phyloP scores from a whole-genome alignment of 2,888 invertebrate genomes.

The Lepidocyrtoides sp. region DNA sequence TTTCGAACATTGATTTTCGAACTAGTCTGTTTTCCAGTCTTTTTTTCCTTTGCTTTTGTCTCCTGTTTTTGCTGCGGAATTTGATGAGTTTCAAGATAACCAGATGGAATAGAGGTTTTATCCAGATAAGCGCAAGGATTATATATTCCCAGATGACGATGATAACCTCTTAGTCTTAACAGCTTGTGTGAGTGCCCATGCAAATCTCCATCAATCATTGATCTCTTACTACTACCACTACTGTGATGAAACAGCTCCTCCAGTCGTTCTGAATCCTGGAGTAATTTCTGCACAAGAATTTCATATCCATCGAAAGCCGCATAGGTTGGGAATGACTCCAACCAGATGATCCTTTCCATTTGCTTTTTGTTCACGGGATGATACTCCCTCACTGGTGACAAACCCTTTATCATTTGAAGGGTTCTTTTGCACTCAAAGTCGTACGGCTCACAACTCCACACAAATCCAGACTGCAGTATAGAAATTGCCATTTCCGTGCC shows the following conservation, averaged over 20 bases:
- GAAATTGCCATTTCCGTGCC: slow-evolving; percentile 79
- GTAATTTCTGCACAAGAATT: background rate
- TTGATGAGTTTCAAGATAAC: background rate
- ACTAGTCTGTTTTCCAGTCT: too few species aligned
- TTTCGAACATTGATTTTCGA: background rate
- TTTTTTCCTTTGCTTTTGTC: background rate
- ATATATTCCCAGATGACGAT: background rate
- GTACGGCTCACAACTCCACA: slow-evolving; percentile 72
- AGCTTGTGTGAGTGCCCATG: too few species aligned
- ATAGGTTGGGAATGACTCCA: background rate
- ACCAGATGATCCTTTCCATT: slow-evolving; percentile 62
- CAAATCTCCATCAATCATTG: background rate
- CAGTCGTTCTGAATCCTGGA: slow-evolving; percentile 5
- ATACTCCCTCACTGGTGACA: slow-evolving; percentile 59
- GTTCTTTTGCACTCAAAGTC: slow-evolving; percentile 58
- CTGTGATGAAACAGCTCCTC: background rate
- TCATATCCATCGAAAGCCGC: slow-evolving; percentile 49
- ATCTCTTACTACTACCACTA: too few species aligned
- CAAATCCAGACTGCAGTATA: slow-evolving; percentile 67
- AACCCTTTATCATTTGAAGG: slow-evolving; percentile 32
- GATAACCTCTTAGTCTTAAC: background rate
- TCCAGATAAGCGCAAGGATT: background rate
- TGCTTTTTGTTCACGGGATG: slow-evolving; percentile 56
- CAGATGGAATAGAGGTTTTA: background rate
- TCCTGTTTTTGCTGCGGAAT: background rate